phyloP scores from a whole-genome alignment of 2,797 vertebrate genomes.

The Myripristis murdjan region DNA sequence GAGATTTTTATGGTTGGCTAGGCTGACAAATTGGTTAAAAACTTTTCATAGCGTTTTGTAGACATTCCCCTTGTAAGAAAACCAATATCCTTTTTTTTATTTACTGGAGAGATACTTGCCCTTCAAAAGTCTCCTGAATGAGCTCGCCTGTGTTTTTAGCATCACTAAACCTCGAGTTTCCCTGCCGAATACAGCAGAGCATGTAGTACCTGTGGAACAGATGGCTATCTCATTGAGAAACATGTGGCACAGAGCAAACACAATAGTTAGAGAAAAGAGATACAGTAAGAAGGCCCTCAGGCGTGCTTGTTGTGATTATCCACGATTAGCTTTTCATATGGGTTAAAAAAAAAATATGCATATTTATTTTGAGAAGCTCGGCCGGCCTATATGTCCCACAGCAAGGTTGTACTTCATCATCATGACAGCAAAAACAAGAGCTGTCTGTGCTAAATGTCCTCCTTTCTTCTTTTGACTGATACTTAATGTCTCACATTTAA shows the following conservation, averaged over 20 bases:
- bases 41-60: constrained; percentile 16
- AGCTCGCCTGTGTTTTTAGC: constrained; percentile 10
- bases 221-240: constrained; percentile 61
- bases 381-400: constrained; percentile 44
- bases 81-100: constrained; percentile 6
- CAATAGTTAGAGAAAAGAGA: constrained; percentile 29
- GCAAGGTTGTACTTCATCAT: constrained; percentile 65
- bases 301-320: constrained; percentile 70
- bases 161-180: constrained; percentile 8
- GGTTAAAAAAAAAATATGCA: constrained; percentile 51
- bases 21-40: constrained; percentile 44
- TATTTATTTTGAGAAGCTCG: constrained; percentile 41
- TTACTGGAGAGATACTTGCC: constrained; percentile 6
- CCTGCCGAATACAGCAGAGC: constrained; percentile 2
- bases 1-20: constrained; percentile 37
- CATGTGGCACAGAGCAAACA: constrained; percentile 28
- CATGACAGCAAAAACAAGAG: constrained; percentile 41
- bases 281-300: constrained; percentile 38
- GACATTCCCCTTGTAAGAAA: background rate
- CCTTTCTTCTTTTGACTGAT: constrained; percentile 25
- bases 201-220: constrained; percentile 47
- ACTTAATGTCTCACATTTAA: too few species aligned
- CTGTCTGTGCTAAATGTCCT: constrained; percentile 37
- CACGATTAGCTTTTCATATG: constrained; percentile 69
- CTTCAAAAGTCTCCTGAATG: constrained; percentile 30